Evolutionary conservation across 2,888 invertebrate species (phyloP).

Genomic region (Polydrusus pterygomalis): DNA sequence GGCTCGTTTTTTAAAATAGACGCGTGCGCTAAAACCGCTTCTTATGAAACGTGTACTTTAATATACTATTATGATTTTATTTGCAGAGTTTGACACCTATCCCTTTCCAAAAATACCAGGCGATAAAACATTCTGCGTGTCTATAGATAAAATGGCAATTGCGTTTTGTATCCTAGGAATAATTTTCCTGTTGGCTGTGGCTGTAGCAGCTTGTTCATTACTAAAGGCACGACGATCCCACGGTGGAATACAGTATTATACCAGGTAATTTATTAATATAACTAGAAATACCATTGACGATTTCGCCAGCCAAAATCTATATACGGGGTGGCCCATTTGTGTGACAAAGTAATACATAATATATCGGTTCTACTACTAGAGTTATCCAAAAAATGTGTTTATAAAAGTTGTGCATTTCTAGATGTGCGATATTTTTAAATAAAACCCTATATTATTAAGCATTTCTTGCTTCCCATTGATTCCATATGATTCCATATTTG

Average conservation of each 20-base stretch:
- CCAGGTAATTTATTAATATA: constrained; percentile 58
- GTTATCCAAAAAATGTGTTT: too few relatives aligned
- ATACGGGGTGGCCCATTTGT: too few relatives aligned
- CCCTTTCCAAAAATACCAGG: constrained; percentile 72
- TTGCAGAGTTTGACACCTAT: constrained; percentile 62
- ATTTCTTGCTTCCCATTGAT: too few relatives aligned
- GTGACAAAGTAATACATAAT: too few relatives aligned
- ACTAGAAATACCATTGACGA: neutral
- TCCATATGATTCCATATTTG: too few relatives aligned
- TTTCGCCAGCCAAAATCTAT: too few relatives aligned
- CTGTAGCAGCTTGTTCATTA: constrained; percentile 81
- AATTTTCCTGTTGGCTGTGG: constrained; percentile 82
- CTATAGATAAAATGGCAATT: constrained; percentile 84
- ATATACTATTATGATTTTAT: constrained; percentile 12
- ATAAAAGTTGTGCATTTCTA: too few relatives aligned
- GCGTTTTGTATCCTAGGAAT: constrained; percentile 83
- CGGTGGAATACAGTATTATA: constrained; percentile 74
- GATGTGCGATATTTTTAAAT: too few relatives aligned
- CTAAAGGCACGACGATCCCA: constrained; percentile 77
- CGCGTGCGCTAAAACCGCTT: too few relatives aligned
- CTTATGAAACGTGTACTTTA: neutral
- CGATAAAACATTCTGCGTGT: constrained; percentile 81
- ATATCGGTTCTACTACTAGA: too few relatives aligned
- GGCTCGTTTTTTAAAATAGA: too few relatives aligned
- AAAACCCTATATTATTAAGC: too few relatives aligned